phyloP scores from a whole-genome alignment of 2,797 vertebrate species.

The Decapterus maruadsi region DNA sequence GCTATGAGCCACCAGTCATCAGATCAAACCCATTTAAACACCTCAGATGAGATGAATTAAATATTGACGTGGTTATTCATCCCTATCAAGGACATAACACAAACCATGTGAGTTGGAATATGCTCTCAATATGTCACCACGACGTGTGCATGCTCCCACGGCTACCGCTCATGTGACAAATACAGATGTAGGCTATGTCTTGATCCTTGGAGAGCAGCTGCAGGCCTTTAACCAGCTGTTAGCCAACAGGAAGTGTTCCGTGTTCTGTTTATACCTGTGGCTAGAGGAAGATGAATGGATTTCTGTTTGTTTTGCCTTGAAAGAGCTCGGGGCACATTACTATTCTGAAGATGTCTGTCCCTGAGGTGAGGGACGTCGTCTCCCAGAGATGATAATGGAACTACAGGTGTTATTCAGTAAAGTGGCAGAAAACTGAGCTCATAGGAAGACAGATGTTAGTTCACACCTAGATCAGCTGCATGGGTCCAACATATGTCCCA shows the following conservation, averaged over 20 bases:
- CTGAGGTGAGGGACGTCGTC: constrained; percentile 27
- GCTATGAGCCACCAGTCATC: too few relatives aligned
- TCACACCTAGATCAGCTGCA: background rate
- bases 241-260: constrained; percentile 37
- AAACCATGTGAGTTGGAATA: background rate
- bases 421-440: background rate
- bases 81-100: constrained; percentile 25
- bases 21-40: constrained; percentile 29
- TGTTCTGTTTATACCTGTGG: constrained; percentile 48
- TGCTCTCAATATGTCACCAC: constrained; percentile 8
- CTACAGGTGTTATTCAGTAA: background rate
- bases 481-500: too few relatives aligned
- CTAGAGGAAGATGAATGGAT: constrained; percentile 50
- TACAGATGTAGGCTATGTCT: constrained; percentile 33
- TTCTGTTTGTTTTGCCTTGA: constrained; percentile 36
- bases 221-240: constrained; percentile 65
- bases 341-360: constrained; percentile 30
- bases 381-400: constrained; percentile 28
- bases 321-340: constrained; percentile 34
- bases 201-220: constrained; percentile 16
- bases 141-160: constrained; percentile 9
- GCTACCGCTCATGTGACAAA: constrained; percentile 36
- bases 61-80: constrained; percentile 58
- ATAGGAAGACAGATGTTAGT: background rate
- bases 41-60: constrained; percentile 34